Conservation (phyloP, 2,113 vertebrate species). For the Pipa parva region DNA sequence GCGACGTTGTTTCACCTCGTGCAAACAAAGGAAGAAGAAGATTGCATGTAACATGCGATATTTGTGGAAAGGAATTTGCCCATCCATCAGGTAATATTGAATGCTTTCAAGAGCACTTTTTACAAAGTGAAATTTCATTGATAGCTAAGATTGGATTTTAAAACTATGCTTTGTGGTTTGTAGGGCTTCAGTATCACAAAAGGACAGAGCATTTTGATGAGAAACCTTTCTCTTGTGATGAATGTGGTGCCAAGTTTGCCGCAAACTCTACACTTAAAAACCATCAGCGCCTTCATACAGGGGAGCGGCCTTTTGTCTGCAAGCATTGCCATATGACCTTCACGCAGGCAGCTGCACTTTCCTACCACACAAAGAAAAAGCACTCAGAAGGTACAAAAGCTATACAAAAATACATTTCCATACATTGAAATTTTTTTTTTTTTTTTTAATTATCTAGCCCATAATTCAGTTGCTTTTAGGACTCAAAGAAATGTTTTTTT, state of each 20-base stretch:
- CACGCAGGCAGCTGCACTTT: conserved; percentile 77
- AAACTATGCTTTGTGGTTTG: conserved; percentile 1
- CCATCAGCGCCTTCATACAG: conserved; percentile 77
- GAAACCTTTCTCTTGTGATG: conserved; percentile 78
- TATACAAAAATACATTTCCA: too few species aligned
- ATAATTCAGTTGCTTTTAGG: too few species aligned
- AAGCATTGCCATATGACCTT: conserved; percentile 84
- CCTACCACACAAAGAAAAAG: conserved; percentile 88
- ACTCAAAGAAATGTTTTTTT: too few species aligned
- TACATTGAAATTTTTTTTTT: too few species aligned
- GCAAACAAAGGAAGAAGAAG: conserved; percentile 56
- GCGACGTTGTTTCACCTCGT: neutral
- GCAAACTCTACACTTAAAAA: conserved; percentile 88
- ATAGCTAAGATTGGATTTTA: too few species aligned
- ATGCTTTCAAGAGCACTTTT: neutral
- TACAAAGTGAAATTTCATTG: too few species aligned
- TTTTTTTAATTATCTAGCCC: too few species aligned
- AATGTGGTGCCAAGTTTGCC: conserved; percentile 75
- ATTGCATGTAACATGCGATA: conserved; percentile 63
- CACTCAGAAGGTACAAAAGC: conserved; percentile 76
- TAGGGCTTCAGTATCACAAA: conserved; percentile 86
- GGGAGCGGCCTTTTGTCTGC: conserved; percentile 79
- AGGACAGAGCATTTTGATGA: conserved; percentile 82
- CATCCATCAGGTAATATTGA: conserved; percentile 71
- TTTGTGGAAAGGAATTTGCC: conserved; percentile 77